A percentile compares a stretch with the other conserved stretches of the same genome.
phyloP scores from a whole-genome alignment of 2,113 vertebrate species.

The Diphyllodes magnificus region DNA sequence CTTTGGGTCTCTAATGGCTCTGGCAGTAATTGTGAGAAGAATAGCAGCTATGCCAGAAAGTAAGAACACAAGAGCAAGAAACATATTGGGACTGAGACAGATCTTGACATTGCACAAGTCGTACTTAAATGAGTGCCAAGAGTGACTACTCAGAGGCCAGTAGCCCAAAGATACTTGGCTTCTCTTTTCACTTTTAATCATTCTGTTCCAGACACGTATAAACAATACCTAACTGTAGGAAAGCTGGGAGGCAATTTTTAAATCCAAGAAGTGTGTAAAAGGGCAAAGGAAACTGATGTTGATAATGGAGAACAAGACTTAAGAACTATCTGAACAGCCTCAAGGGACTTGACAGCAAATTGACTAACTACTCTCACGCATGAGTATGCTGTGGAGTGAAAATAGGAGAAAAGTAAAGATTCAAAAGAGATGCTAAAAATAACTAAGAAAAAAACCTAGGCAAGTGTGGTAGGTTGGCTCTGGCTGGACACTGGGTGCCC shows the following conservation, averaged over 20 bases:
- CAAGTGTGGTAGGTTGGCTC: background rate
- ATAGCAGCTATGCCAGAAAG: background rate
- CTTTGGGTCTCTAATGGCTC: background rate
- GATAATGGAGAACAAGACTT: background rate
- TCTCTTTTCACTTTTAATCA: background rate
- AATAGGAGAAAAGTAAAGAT: conserved; percentile 20
- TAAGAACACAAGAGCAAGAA: background rate
- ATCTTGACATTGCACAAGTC: conserved; percentile 20
- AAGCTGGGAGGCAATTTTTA: background rate
- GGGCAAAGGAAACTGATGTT: conserved; percentile 17
- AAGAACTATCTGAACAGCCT: background rate
- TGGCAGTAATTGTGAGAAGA: conserved; percentile 20
- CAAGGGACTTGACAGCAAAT: background rate
- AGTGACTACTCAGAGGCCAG: background rate
- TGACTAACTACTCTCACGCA: background rate
- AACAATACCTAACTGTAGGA: conserved; percentile 25
- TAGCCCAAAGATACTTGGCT: conserved; percentile 13
- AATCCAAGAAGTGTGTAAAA: conserved; percentile 12
- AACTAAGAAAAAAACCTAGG: background rate
- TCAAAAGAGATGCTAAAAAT: background rate
- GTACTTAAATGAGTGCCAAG: background rate
- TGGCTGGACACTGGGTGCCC: background rate
- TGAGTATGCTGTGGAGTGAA: background rate
- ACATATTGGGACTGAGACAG: background rate
- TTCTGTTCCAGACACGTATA: background rate